Conservation (phyloP, 2,797 vertebrate genomes). For the Anguilla anguilla region DNA sequence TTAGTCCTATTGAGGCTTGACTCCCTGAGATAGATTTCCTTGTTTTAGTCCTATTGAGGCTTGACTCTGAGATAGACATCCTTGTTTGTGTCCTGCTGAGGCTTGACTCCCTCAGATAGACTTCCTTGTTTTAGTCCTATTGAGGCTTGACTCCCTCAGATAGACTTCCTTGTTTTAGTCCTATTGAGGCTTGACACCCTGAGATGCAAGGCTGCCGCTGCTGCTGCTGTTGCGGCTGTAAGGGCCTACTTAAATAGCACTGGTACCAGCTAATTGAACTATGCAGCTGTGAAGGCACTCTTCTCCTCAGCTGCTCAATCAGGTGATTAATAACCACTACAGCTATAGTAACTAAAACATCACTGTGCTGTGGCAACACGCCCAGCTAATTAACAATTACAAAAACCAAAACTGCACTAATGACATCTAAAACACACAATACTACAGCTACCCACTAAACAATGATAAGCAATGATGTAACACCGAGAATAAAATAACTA, state of each 20-base stretch:
- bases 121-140: no score
- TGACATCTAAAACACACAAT: background rate
- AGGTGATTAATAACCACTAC: slow-evolving; percentile 11
- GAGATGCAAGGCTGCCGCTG: background rate
- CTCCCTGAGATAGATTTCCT: no score
- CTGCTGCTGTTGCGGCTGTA: background rate
- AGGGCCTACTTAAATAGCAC: background rate
- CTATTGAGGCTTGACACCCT: no score
- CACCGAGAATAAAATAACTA: background rate
- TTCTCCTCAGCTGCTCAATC: background rate
- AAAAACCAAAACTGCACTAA: slow-evolving; percentile 6
- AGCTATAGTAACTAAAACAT: background rate
- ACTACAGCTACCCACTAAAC: background rate
- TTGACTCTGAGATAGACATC: no score
- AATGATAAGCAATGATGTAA: background rate
- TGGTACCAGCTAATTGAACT: background rate
- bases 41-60: no score
- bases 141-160: no score
- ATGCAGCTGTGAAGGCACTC: background rate
- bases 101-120: no score
- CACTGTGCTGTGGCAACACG: slow-evolving; percentile 4
- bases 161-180: background rate
- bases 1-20: no score
- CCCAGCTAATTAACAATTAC: slow-evolving; percentile 3
- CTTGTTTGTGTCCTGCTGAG: background rate